Percentiles rank a stretch among this genome's conserved stretches.
phyloP scores from a whole-genome alignment of 2,888 invertebrate genomes.

The Mesorhabditis spiculigera region DNA sequence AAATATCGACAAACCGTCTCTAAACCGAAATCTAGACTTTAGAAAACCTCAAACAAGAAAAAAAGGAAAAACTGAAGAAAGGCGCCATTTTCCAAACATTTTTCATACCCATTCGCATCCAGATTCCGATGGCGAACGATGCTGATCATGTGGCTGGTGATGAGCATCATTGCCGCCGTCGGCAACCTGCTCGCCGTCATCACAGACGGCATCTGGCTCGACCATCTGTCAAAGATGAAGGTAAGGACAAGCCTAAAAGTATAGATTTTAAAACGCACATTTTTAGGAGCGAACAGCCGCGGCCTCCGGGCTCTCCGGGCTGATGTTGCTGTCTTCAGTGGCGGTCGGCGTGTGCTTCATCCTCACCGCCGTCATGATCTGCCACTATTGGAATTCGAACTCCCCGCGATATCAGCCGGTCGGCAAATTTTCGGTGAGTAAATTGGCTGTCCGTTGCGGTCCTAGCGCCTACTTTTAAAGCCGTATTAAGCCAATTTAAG shows the following conservation, averaged over 20 bases:
- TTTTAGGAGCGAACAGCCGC: conserved; percentile 1
- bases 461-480: not conserved
- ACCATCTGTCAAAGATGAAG: conserved; percentile 54
- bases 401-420: conserved; percentile 53
- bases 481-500: not conserved
- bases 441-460: not conserved
- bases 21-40: too few species aligned
- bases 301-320: conserved; percentile 42
- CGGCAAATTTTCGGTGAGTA: conserved; percentile 44
- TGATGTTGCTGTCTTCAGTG: conserved; percentile 53
- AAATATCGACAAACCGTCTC: too few species aligned
- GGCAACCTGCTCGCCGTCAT: conserved; percentile 53
- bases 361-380: conserved; percentile 54
- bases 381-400: conserved; percentile 56
- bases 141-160: conserved; percentile 52
- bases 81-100: too few species aligned
- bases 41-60: too few species aligned
- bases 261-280: not conserved
- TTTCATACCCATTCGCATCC: not conserved
- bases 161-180: conserved; percentile 52
- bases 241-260: conserved; percentile 45
- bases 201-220: conserved; percentile 55
- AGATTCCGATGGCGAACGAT: conserved; percentile 53
- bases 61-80: too few species aligned
- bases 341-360: conserved; percentile 55